phyloP scores from a whole-genome alignment of 2,888 invertebrate genomes.

The Platynereis dumerilii region DNA sequence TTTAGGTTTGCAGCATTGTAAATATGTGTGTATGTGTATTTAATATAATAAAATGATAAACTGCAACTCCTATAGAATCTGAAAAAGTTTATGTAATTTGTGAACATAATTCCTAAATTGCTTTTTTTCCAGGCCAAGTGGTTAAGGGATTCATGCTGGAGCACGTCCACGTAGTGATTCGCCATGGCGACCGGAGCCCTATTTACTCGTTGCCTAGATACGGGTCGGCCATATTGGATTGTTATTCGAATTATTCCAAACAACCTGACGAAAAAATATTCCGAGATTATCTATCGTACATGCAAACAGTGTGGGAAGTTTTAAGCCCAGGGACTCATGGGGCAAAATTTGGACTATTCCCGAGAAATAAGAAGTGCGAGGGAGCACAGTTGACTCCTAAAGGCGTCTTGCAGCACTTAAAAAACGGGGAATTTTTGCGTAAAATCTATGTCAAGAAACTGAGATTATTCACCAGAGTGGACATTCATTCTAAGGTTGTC shows the following conservation, averaged over 20 bases:
- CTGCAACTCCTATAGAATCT: too few species aligned
- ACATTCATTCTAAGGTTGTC: conserved; percentile 56
- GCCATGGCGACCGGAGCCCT: conserved; percentile 24
- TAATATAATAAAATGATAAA: too few species aligned
- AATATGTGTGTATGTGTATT: too few species aligned
- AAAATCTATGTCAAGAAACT: conserved; percentile 55
- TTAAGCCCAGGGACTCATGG: conserved; percentile 5
- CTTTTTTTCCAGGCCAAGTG: conserved; percentile 11
- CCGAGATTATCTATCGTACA: conserved; percentile 12
- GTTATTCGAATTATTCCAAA: conserved; percentile 8
- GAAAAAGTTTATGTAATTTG: too few species aligned
- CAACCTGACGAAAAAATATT: conserved; percentile 3
- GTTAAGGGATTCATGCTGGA: conserved; percentile 15
- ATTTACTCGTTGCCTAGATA: conserved; percentile 19
- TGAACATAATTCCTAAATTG: too few species aligned
- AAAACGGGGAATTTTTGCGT: conserved; percentile 74
- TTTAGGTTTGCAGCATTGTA: too few species aligned
- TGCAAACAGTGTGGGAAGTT: conserved; percentile 3
- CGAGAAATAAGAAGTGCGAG: conserved; percentile 68
- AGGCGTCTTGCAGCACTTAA: conserved; percentile 82
- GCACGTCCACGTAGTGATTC: conserved; percentile 18
- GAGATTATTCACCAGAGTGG: conserved; percentile 50
- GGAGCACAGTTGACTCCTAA: conserved; percentile 82
- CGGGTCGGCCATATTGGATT: conserved; percentile 3
- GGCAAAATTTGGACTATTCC: conserved; percentile 38